These are phyloP conservation scores for Coreoperca whiteheadi DNA, from an alignment of 2,113 vertebrate species.

Conservation along the genomic window DNA sequence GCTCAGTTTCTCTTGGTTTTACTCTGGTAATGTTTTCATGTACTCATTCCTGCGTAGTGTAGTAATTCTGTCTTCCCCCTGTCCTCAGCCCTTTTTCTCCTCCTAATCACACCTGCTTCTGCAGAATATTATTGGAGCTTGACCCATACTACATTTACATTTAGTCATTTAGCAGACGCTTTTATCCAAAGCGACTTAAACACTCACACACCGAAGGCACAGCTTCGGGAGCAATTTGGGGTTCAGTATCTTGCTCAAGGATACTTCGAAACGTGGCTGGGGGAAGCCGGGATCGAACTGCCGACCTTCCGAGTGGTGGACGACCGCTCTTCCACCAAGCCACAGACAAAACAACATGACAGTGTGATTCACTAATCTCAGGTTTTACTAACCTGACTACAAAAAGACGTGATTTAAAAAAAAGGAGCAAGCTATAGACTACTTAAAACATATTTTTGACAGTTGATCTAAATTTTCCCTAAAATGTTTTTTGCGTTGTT, in stretches of 20 bases:
- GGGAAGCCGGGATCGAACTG: too few relatives aligned
- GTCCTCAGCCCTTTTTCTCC: neutral
- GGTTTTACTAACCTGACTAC: neutral
- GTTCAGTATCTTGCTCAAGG: too few relatives aligned
- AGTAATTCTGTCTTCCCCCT: neutral
- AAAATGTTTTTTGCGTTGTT: neutral
- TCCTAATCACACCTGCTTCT: neutral
- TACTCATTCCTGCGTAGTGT: neutral
- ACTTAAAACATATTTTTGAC: neutral
- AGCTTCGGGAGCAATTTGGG: too few relatives aligned
- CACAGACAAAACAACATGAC: too few relatives aligned
- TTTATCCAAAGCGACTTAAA: too few relatives aligned
- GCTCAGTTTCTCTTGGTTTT: slow-evolving; percentile 3
- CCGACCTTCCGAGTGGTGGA: too few relatives aligned
- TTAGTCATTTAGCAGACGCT: too few relatives aligned
- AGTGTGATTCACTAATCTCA: too few relatives aligned
- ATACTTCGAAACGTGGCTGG: too few relatives aligned
- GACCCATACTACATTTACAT: too few relatives aligned
- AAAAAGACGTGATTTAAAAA: neutral
- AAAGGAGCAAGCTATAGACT: neutral
- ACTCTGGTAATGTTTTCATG: neutral
- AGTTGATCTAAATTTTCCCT: neutral
- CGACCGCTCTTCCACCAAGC: too few relatives aligned
- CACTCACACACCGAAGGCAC: too few relatives aligned
- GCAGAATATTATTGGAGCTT: neutral